Percentiles rank a stretch among this genome's conserved stretches.
Evolutionary conservation across 1,140 invertebrate genomes (phyloP).

Genomic region (Sitophilus oryzae): DNA sequence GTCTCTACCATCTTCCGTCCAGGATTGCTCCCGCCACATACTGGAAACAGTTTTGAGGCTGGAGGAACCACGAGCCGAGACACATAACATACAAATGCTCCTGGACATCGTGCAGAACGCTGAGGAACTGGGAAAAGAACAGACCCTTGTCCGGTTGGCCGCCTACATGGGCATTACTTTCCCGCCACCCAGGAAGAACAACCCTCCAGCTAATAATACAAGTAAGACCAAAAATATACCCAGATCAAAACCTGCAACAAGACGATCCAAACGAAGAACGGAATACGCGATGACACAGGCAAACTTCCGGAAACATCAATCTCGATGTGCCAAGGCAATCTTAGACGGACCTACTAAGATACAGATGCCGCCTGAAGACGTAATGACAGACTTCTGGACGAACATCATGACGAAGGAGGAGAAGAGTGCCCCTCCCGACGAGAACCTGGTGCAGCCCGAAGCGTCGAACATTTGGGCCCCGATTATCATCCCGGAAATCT

Average conservation of each 20-base stretch:
- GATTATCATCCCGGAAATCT: neutral
- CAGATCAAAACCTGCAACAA: neutral
- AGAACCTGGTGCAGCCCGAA: no score
- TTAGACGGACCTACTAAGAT: neutral
- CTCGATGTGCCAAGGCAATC: neutral
- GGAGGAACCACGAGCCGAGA: no score
- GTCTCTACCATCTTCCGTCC: no score
- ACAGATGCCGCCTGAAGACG: neutral
- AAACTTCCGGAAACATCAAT: neutral
- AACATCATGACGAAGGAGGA: neutral
- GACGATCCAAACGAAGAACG: neutral
- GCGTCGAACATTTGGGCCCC: neutral
- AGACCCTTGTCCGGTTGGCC: no score
- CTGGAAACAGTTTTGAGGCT: no score
- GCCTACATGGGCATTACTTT: neutral
- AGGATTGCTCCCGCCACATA: no score
- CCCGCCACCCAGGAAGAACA: no score
- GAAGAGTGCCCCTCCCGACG: neutral
- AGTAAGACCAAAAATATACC: no score
- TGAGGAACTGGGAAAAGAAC: no score
- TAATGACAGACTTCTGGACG: neutral
- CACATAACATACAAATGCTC: no score
- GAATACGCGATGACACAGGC: neutral
- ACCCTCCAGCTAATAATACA: neutral
- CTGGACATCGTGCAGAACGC: no score